Conservation (phyloP, 2,113 vertebrate species). For the Sula dactylatra region DNA sequence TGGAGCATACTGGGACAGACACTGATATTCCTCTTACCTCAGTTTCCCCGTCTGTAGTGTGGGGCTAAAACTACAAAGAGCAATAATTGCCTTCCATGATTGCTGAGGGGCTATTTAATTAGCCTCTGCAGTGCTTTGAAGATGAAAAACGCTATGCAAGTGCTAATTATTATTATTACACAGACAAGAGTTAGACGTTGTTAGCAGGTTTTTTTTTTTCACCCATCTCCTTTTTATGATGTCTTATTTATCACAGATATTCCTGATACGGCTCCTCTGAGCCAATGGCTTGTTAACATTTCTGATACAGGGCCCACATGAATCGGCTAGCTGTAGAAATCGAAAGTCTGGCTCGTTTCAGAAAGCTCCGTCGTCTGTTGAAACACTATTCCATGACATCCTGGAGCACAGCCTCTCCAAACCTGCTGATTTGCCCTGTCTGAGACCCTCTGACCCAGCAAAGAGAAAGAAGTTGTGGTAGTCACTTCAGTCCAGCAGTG, state of each 20-base stretch:
- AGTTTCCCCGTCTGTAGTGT: slow-evolving; percentile 13
- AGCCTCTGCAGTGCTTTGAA: slow-evolving; percentile 60
- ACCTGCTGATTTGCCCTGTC: neutral
- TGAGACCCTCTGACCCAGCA: neutral
- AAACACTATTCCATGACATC: neutral
- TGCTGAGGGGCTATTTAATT: slow-evolving; percentile 58
- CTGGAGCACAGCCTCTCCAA: neutral
- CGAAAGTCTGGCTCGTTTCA: neutral
- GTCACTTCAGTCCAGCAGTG: neutral
- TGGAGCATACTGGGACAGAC: neutral
- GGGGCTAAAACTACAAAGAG: slow-evolving; percentile 49
- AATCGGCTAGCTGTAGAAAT: neutral
- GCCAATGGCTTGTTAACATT: neutral
- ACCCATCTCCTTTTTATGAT: slow-evolving; percentile 30
- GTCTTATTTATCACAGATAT: slow-evolving; percentile 53
- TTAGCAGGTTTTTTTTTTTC: neutral
- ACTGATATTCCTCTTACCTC: slow-evolving; percentile 2
- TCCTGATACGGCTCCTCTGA: neutral
- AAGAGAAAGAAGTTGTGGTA: neutral
- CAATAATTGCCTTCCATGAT: slow-evolving; percentile 22
- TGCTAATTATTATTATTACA: slow-evolving; percentile 68
- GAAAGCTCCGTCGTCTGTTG: neutral
- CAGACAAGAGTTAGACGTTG: slow-evolving; percentile 27
- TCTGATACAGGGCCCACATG: neutral
- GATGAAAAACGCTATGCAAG: slow-evolving; percentile 58